These are phyloP conservation scores for Taenioides sp. DNA, from an alignment of 2,797 vertebrate genomes.

Conservation along the genomic window DNA sequence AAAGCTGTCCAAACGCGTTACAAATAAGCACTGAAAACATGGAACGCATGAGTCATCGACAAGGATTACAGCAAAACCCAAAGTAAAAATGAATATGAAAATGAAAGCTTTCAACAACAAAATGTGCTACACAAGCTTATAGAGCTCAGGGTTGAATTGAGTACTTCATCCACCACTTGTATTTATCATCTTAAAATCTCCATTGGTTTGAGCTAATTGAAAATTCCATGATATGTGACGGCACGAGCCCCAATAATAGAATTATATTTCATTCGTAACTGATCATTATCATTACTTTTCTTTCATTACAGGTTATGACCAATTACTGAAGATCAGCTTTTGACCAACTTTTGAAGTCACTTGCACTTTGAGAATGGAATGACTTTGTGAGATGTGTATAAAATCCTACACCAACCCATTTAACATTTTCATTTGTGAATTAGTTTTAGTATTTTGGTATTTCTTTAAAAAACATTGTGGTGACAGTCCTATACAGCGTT, in stretches of 20 bases:
- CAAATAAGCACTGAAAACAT: not conserved
- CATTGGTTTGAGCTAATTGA: no score
- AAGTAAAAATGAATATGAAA: not conserved
- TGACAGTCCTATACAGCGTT: not conserved
- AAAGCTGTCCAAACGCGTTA: not conserved
- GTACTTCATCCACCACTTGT: no score
- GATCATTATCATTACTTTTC: not conserved
- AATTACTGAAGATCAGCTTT: slow-evolving; percentile 42
- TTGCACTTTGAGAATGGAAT: slow-evolving; percentile 3
- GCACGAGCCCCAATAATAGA: no score
- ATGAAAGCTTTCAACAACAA: not conserved
- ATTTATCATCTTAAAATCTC: no score
- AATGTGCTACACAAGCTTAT: slow-evolving; percentile 9
- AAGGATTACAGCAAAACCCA: not conserved
- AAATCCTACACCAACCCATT: not conserved
- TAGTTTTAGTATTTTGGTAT: not conserved
- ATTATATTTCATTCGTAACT: no score
- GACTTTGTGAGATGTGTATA: not conserved
- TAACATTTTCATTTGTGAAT: not conserved
- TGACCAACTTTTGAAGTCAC: slow-evolving; percentile 1
- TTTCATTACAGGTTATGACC: slow-evolving; percentile 61
- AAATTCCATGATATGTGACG: no score
- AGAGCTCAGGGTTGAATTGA: no score
- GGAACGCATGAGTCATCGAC: not conserved
- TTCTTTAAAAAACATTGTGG: not conserved